A percentile compares a stretch with the other conserved stretches of the same genome.
phyloP scores from a whole-genome alignment of 1,140 invertebrate genomes.

The Halyomorpha halys region DNA sequence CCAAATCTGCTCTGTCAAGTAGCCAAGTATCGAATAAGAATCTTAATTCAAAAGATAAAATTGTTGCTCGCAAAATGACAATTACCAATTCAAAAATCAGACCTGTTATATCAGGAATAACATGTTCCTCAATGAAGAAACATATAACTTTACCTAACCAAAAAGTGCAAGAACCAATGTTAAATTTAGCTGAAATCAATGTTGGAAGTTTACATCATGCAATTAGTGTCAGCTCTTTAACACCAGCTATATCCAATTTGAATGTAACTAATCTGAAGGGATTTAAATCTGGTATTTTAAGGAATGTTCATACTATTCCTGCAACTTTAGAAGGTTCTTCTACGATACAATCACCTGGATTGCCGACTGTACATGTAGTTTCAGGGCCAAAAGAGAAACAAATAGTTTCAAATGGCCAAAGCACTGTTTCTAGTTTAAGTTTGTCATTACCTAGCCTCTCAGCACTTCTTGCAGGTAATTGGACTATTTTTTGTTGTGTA shows the following conservation, averaged over 20 bases:
- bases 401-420: neutral
- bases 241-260: neutral
- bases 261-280: neutral
- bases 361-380: neutral
- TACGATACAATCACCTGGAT: slow-evolving; percentile 20
- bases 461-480: slow-evolving; percentile 41
- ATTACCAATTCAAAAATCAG: slow-evolving; percentile 20
- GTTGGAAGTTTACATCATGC: slow-evolving; percentile 13
- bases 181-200: neutral
- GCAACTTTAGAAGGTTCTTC: slow-evolving; percentile 25
- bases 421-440: slow-evolving; percentile 36
- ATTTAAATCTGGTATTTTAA: slow-evolving; percentile 7
- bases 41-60: slow-evolving; percentile 22
- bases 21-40: slow-evolving; percentile 33
- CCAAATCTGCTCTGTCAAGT: slow-evolving; percentile 51
- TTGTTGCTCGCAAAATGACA: slow-evolving; percentile 28
- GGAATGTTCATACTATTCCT: slow-evolving; percentile 9
- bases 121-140: neutral
- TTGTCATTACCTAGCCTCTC: slow-evolving; percentile 43
- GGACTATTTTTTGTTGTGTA: neutral
- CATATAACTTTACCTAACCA: neutral
- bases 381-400: slow-evolving; percentile 10
- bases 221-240: slow-evolving; percentile 10
- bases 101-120: neutral
- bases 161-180: neutral